phyloP scores from a whole-genome alignment of 2,113 vertebrate genomes.

The Gnathochromis pfefferi region DNA sequence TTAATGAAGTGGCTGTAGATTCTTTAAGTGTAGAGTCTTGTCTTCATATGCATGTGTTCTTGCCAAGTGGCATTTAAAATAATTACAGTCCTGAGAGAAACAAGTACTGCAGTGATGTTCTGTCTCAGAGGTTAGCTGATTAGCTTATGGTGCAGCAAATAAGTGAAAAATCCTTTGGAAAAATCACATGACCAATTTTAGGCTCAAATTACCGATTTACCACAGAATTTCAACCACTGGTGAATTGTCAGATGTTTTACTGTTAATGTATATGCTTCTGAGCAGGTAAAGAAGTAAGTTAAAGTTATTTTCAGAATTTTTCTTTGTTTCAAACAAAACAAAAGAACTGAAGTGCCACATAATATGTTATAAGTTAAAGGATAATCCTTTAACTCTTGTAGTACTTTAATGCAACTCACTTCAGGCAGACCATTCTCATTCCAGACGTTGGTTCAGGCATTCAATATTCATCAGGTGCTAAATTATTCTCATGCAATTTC shows the following conservation, averaged over 20 bases:
- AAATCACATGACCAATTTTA: background rate
- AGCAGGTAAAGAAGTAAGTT: background rate
- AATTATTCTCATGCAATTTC: background rate
- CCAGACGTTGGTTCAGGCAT: background rate
- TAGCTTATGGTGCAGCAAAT: background rate
- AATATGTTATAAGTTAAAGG: rapidly evolving
- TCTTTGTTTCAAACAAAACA: background rate
- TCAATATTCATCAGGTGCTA: background rate
- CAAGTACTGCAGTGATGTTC: background rate
- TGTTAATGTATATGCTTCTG: background rate
- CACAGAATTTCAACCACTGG: background rate
- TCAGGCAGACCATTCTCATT: background rate
- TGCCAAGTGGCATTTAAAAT: background rate
- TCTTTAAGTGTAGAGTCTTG: background rate
- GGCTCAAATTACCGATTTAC: background rate
- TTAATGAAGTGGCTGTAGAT: background rate
- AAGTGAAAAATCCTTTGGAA: background rate
- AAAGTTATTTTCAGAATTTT: background rate
- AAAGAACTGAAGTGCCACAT: background rate
- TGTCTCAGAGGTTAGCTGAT: background rate
- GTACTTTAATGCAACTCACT: background rate
- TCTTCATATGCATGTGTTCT: background rate
- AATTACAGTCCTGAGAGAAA: background rate
- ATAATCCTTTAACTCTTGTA: background rate
- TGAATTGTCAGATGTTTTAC: background rate